These are phyloP conservation scores for Halcyon smyrnensis DNA, from an alignment of 2,797 vertebrate species.

Conservation along the genomic window DNA sequence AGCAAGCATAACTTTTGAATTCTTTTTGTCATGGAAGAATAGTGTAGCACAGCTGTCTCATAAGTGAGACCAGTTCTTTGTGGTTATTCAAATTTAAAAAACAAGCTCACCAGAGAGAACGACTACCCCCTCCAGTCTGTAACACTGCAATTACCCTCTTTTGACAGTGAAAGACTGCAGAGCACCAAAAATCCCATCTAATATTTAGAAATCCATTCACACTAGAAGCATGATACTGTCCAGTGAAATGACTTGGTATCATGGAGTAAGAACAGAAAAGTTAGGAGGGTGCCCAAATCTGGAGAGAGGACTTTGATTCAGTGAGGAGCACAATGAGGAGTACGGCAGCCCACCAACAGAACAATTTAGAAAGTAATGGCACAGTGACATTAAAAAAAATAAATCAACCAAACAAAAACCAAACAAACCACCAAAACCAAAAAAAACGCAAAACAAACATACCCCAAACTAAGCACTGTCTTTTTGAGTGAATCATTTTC, in stretches of 20 bases:
- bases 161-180: not conserved
- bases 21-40: not conserved
- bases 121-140: not conserved
- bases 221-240: not conserved
- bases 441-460: not conserved
- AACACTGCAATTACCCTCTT: not conserved
- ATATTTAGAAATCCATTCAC: not conserved
- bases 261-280: not conserved
- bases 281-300: not conserved
- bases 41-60: accelerated
- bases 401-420: not conserved
- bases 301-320: not conserved
- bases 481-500: conserved; percentile 29
- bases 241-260: not conserved
- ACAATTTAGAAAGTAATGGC: conserved; percentile 18
- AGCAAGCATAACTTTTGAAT: not conserved
- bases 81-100: not conserved
- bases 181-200: not conserved
- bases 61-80: not conserved
- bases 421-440: not conserved
- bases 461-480: not conserved
- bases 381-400: not conserved
- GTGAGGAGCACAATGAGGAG: not conserved
- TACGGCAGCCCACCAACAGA: conserved; percentile 36
- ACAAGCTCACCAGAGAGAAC: not conserved